phyloP scores from a whole-genome alignment of 64 coral and sea anemone genomes.

The Cladopsammia gracilis region DNA sequence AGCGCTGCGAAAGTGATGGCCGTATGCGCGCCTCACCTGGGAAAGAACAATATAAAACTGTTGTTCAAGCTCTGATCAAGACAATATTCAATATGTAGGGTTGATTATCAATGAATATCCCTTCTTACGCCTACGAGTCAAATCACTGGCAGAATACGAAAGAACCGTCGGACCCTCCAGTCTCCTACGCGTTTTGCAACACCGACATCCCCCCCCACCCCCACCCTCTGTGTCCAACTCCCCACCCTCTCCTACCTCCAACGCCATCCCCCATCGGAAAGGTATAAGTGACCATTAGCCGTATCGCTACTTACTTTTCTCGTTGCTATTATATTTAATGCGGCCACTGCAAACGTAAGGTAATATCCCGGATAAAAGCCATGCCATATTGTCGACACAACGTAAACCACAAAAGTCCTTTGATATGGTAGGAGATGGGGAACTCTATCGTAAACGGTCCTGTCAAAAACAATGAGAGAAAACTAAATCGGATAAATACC shows the following conservation, averaged over 20 bases:
- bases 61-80: not conserved
- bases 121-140: no score
- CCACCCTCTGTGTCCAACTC: no score
- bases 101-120: no score
- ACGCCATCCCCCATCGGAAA: no score
- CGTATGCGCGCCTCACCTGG: not conserved
- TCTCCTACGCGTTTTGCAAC: no score
- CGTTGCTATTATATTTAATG: slow-evolving; percentile 50
- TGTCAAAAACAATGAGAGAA: slow-evolving; percentile 7
- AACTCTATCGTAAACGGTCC: slow-evolving; percentile 81
- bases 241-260: no score
- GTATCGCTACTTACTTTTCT: slow-evolving; percentile 35
- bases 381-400: slow-evolving; percentile 78
- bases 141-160: no score
- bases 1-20: not conserved
- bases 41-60: not conserved
- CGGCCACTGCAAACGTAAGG: slow-evolving; percentile 22
- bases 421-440: not conserved
- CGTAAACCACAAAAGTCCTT: slow-evolving; percentile 30
- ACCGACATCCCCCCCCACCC: no score
- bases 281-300: no score
- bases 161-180: no score
- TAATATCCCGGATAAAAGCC: slow-evolving; percentile 88
- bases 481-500: no score
- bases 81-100: no score